Evolutionary conservation across 2,113 vertebrate genomes (phyloP), one percentile per base, ranked within the genome.

Genomic region (Mesembrinibis cayennensis): DNA sequence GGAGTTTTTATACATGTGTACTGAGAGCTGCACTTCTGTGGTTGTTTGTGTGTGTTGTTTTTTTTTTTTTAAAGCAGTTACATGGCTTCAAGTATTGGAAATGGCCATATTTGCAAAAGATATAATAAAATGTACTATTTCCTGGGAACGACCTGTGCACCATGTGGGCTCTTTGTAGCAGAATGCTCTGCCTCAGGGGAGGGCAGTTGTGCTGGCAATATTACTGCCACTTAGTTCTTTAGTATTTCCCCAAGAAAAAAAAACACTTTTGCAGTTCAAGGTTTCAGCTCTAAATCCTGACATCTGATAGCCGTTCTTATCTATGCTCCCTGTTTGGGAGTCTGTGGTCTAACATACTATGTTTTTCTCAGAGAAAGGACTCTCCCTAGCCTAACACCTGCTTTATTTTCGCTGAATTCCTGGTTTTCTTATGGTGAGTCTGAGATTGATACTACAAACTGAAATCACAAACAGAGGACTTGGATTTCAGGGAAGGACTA

Each of bases 391-490:
- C 32, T 61, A 58, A 82, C 89, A 93, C 89, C 63, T 96, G 77
- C 89, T 87, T 82, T 78, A 65, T 72, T 91, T 70, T 72, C 76
- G 52, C 47, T 29, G 29, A 58, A 92, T 81, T 91, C 45, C 38
- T 87, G 6, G 29, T 78, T 82, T 84, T 82, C n/a, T 66, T 26
- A 32, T 58, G 22, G 42, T 87, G 30, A 14, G 56, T 87, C 36
- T 89, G 47, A 59, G 76, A 59, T 47, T 58, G 82, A 61, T 67
- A n/a, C 53, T 87, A 42, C 77, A 87, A 87, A 76, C 14, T 70
- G 47, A 96, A 93, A 92, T 96, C 44, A 73, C 63, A 87, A 89
- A 63, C 81, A 91, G 58, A 82, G 42, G 76, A 93, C 56, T 95
- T 89, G 52, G 9, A 44, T 97, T 96, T 88, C 79, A 78, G 63